Percentiles rank a stretch among this genome's conserved stretches.
phyloP scores from a whole-genome alignment of 1,140 invertebrate genomes.

The Pseudomyrmex pallidus region DNA sequence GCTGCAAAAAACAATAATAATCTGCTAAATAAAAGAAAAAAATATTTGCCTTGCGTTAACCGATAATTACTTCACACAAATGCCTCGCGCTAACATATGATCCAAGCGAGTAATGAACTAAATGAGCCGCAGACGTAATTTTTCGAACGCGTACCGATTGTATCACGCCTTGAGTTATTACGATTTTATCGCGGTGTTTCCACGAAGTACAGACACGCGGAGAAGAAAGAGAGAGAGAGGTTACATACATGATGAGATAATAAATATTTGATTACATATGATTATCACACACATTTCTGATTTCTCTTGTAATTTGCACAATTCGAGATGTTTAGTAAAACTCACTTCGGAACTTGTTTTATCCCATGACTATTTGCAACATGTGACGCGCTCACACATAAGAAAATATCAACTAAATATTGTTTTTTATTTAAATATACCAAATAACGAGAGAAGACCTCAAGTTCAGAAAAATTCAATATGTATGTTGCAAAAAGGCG shows the following conservation, averaged over 20 bases:
- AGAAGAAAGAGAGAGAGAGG: too few relatives aligned
- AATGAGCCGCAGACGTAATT: background rate
- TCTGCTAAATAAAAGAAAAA: background rate
- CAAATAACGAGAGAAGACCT: too few relatives aligned
- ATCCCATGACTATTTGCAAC: too few relatives aligned
- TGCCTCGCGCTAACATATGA: background rate
- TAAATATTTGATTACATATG: slow-evolving; percentile 1
- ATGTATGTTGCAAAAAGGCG: too few relatives aligned
- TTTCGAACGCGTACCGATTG: background rate
- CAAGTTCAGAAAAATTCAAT: too few relatives aligned
- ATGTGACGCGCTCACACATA: too few relatives aligned
- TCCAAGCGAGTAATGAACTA: background rate
- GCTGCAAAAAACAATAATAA: background rate
- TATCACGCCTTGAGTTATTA: background rate
- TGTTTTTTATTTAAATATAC: too few relatives aligned
- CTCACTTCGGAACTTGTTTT: too few relatives aligned
- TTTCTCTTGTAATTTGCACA: background rate
- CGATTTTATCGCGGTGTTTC: background rate
- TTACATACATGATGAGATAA: background rate
- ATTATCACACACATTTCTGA: background rate
- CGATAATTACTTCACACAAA: background rate
- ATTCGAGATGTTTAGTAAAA: too few relatives aligned
- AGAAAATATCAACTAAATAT: too few relatives aligned
- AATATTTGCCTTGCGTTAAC: background rate
- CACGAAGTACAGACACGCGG: background rate